These are phyloP conservation scores for Mobula hypostoma DNA, from an alignment of 2,113 vertebrate genomes.

Conservation along the genomic window DNA sequence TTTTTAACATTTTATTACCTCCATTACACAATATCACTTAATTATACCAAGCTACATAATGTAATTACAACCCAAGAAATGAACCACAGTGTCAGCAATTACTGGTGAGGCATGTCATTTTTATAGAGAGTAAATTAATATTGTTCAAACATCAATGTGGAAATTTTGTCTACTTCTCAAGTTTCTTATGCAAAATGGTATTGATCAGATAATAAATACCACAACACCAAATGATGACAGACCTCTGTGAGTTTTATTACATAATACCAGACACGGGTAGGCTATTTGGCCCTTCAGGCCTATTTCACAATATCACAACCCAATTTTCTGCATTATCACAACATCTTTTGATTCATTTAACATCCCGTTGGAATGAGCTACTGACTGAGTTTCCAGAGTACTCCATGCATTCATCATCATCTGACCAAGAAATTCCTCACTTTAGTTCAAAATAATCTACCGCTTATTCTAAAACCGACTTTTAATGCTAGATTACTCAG, in stretches of 20 bases:
- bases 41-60: not conserved
- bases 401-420: no score
- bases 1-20: slow-evolving; percentile 8
- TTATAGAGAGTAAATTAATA: not conserved
- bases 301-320: no score
- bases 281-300: no score
- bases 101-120: not conserved
- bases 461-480: no score
- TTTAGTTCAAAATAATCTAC: no score
- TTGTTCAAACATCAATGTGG: not conserved
- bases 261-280: not conserved
- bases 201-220: not conserved
- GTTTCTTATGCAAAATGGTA: not conserved
- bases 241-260: not conserved
- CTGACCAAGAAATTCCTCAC: no score
- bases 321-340: no score
- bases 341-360: no score
- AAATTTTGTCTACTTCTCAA: not conserved
- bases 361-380: no score
- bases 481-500: no score
- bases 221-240: not conserved
- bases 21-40: slow-evolving; percentile 9
- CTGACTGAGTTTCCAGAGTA: no score
- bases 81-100: not conserved
- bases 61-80: not conserved